Base-by-base conservation (phyloP, 2,113 vertebrate species). In the Cisticola juncidis region DNA sequence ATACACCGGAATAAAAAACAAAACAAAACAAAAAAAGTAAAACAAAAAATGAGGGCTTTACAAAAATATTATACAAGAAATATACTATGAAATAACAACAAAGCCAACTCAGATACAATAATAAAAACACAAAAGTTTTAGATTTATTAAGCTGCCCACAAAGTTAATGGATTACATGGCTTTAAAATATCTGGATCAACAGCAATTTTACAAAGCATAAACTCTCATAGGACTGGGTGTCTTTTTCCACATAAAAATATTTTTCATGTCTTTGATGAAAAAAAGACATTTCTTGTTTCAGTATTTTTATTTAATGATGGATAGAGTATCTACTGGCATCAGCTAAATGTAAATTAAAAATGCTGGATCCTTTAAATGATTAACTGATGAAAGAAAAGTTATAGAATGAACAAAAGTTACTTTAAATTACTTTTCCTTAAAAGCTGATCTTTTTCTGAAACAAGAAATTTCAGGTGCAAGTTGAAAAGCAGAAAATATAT, bases 191-290 rank as follows among this genome's bases (percentile, higher is more conserved):
- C 98, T 97, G 98, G 98, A 98, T 98, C 97, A 84, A 98, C 98
- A 98, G 97, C 98, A 97, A 98, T 98, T 99, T 98, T 98, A 99
- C 98, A 98, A 98, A 99, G 98, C 98, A 98, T 99, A 98, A 98
- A 98, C 98, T 98, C 98, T 98, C 97, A 96, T 96, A 95, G 96
- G 97, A 97, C 94, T 92, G 94, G 87, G 77, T 90, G 89, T 93
- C 96, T 97, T 97, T 97, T 96, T 97, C 97, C 97, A 98, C 97
- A 97, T 96, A 96, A 97, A 98, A 97, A 96, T 96, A 96, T 97
- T 95, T 96, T 73, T 94, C 70, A 96, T 95, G 95, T 97, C 97
- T 97, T 95, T 61, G 96, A 97, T 96, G 96, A 97, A 96, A 97
- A 96, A 96, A 97, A 95, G 97, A 97, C 96, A 94, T 98, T 97